These are phyloP conservation scores for Rhagonycha lutea DNA, from an alignment of 2,888 invertebrate species.

Conservation along the genomic window DNA sequence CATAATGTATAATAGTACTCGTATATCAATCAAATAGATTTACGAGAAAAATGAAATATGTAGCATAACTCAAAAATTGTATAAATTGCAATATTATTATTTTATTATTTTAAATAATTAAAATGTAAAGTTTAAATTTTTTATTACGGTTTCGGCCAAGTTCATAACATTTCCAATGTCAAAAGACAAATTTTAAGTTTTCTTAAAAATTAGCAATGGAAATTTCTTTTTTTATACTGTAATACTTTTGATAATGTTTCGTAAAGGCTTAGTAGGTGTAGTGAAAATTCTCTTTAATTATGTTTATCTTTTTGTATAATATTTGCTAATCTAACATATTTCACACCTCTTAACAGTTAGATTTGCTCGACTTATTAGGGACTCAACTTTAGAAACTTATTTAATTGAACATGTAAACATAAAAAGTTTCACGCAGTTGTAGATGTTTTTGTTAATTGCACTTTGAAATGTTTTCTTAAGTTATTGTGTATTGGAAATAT, in stretches of 20 bases:
- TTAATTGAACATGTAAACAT: not conserved
- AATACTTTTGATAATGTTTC: not conserved
- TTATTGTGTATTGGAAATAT: not conserved
- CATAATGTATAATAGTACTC: no score
- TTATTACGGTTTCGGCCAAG: no score
- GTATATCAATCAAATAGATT: no score
- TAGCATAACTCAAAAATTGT: no score
- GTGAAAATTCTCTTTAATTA: not conserved
- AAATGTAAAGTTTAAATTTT: no score
- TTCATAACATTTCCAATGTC: no score
- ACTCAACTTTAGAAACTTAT: constrained; percentile 14
- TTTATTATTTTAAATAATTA: no score
- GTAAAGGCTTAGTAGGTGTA: not conserved
- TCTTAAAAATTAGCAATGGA: not conserved
- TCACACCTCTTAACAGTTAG: constrained; percentile 16
- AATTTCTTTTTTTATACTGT: not conserved
- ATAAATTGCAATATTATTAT: no score
- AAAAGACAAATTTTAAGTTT: no score
- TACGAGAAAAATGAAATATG: no score
- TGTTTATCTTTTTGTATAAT: not conserved
- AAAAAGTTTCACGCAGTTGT: not conserved
- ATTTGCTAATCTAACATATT: not conserved
- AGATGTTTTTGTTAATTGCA: not conserved
- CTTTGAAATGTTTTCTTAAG: not conserved
- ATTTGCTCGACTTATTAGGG: constrained; percentile 16